Evolutionary conservation across 1,140 invertebrate species (phyloP), one percentile per base, ranked within the genome.

Genomic region (Brachystomella parvula): DNA sequence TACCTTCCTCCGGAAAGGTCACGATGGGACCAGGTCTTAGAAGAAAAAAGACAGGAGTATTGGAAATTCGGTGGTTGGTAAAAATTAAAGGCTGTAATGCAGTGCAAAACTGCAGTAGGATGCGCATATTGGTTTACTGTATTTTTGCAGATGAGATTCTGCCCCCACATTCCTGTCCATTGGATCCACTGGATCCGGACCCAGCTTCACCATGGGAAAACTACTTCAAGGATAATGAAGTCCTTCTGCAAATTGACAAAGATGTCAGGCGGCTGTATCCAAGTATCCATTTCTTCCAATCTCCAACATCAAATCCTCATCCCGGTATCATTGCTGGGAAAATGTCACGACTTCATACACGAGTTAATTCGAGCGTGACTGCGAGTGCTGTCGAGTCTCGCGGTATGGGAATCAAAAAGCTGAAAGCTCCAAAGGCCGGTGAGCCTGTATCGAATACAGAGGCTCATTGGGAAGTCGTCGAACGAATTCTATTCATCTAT

Each of bases 211-310:
- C 92, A 64, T 98, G 95, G 95, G 87, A 89, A 67, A 86, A 85
- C 0, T 94, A 86, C 77, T 98, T 98, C 77, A 94, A 92, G 78
- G 94, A 98, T 76, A 98, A 98, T 79, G 94, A 98, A 81, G 90
- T 94, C 69, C 77, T 98, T 12, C 78, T 94, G 61, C 94, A 98
- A 83, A 97, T 98, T 74, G 94, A 97, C 77, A 98, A 96, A 79
- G 95, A 98, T 81, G 94, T 96, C 28, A 87, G 87, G 69, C 84
- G 95, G 26, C 76, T 98, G 0, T 97, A 92, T 80, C 94, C 95
- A 57, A 94, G 97, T 77, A 93, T 98, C 85, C 61, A 60, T 15
- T 70, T 71, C 49, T 67, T 69, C 44, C 68, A 67, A 31, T 64
- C 65, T 12, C 32, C 58, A 53, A 66, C 63, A 1, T 30, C 64